phyloP scores from a whole-genome alignment of 2,888 invertebrate species.

The Thera britannica region DNA sequence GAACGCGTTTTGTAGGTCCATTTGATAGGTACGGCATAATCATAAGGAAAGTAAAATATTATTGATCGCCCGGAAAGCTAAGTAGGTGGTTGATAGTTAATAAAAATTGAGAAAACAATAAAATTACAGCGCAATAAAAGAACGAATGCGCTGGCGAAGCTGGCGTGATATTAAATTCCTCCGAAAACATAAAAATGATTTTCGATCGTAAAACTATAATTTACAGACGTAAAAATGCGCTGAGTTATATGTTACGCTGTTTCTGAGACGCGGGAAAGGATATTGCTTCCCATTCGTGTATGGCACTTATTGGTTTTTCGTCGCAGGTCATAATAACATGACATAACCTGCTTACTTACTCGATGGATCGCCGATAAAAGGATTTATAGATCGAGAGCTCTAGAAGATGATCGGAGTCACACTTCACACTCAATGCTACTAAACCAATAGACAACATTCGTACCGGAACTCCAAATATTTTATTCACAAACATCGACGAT shows the following conservation, averaged over 20 bases:
- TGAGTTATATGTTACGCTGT: conserved; percentile 75
- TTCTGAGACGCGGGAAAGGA: conserved; percentile 56
- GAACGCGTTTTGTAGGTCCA: not conserved
- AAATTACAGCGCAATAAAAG: conserved; percentile 84
- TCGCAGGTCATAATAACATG: conserved; percentile 29
- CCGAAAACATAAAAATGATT: conserved; percentile 85
- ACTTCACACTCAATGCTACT: not conserved
- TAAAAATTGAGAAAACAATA: conserved; percentile 85
- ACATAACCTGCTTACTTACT: conserved; percentile 29
- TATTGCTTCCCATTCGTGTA: conserved; percentile 44
- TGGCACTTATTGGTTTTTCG: conserved; percentile 40
- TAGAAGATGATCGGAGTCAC: conserved; percentile 5
- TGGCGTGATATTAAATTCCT: conserved; percentile 84
- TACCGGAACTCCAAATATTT: too few species aligned
- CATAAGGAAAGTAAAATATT: conserved; percentile 54
- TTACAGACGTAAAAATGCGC: conserved; percentile 85
- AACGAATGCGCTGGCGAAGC: conserved; percentile 81
- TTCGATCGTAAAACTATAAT: conserved; percentile 85
- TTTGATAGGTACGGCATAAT: conserved; percentile 18
- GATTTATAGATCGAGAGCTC: conserved; percentile 15
- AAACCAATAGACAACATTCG: too few species aligned
- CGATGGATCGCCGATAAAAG: conserved; percentile 21
- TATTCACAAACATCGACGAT: too few species aligned
- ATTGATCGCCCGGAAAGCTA: conserved; percentile 65
- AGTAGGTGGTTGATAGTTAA: conserved; percentile 82